These are phyloP conservation scores for Nesidiocoris tenuis DNA, from an alignment of 2,888 invertebrate species.

Conservation along the genomic window DNA sequence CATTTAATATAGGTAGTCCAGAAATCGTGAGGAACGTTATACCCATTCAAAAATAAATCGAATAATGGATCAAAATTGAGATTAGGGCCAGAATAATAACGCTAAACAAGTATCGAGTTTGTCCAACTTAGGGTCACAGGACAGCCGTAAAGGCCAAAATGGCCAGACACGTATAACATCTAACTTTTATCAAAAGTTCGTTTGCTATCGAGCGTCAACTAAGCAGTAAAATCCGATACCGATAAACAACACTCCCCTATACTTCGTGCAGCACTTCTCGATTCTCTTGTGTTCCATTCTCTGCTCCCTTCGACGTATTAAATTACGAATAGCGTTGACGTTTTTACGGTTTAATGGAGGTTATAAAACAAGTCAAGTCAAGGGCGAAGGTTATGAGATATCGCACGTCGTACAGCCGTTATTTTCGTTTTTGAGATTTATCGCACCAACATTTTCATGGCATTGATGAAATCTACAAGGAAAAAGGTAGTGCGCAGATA, in stretches of 20 bases:
- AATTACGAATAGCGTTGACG: constrained; percentile 34
- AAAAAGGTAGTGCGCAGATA: too few relatives aligned
- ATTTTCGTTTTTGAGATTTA: too few relatives aligned
- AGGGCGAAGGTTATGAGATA: constrained; percentile 31
- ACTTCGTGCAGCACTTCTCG: not conserved
- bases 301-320: not conserved
- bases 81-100: too few relatives aligned
- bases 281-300: not conserved
- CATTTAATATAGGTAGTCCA: too few relatives aligned
- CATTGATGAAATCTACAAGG: too few relatives aligned
- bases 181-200: not conserved
- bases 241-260: constrained; percentile 20
- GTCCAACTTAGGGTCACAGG: too few relatives aligned
- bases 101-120: too few relatives aligned
- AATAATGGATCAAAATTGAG: too few relatives aligned
- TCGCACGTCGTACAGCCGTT: constrained; percentile 28
- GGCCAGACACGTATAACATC: not conserved
- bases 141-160: not conserved
- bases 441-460: too few relatives aligned
- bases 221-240: constrained; percentile 22
- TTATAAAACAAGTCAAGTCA: constrained; percentile 36
- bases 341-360: constrained; percentile 34
- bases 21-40: too few relatives aligned
- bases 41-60: too few relatives aligned
- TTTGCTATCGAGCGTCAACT: constrained; percentile 14